These are phyloP conservation scores for Fringilla coelebs DNA, from an alignment of 2,797 vertebrate species.

Conservation along the genomic window DNA sequence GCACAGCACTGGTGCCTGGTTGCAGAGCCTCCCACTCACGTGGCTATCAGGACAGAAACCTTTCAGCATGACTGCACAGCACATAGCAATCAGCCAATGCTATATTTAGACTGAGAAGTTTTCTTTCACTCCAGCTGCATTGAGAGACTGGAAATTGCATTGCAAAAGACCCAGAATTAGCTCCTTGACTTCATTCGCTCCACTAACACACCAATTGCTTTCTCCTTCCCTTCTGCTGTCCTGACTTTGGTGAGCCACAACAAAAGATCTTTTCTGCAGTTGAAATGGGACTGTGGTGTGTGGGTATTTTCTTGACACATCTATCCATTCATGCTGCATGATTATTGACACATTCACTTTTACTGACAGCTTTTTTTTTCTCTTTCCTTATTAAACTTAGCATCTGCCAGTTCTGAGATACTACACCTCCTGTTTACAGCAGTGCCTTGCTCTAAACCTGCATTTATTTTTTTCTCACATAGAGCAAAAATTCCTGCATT, in stretches of 20 bases:
- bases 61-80: constrained; percentile 1
- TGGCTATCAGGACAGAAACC: neutral
- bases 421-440: neutral
- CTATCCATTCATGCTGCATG: neutral
- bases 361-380: neutral
- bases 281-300: neutral
- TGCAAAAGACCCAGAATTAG: neutral
- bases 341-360: neutral
- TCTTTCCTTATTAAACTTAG: neutral
- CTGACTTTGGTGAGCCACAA: neutral
- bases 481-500: neutral
- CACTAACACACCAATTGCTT: neutral
- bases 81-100: neutral
- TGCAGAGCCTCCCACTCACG: neutral
- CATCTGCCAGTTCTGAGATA: neutral
- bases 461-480: neutral
- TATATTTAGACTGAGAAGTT: neutral
- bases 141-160: neutral
- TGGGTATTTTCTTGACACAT: neutral
- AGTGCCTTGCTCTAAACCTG: neutral
- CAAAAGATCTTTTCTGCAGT: neutral
- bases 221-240: neutral
- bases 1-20: neutral
- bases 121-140: neutral
- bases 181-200: neutral